These are phyloP conservation scores for Ctenodactylus gundi DNA, from an alignment of 2,113 vertebrate species.

Conservation along the genomic window DNA sequence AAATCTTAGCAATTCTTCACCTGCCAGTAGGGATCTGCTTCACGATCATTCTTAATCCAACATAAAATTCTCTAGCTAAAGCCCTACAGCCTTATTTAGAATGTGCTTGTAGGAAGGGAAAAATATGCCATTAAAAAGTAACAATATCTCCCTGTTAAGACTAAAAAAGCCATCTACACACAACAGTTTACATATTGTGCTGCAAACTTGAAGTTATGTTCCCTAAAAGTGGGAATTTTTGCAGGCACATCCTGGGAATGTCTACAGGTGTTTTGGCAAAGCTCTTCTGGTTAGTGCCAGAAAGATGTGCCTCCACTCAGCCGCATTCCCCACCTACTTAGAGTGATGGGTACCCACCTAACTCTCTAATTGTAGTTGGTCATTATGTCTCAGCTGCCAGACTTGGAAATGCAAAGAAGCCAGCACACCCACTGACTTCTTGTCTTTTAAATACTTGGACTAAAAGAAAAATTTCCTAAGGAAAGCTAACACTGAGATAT, in stretches of 20 bases:
- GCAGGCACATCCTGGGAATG: background rate
- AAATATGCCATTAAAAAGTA: constrained; percentile 16
- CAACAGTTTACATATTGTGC: background rate
- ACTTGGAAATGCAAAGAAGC: constrained; percentile 63
- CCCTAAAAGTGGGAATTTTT: background rate
- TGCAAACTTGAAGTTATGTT: background rate
- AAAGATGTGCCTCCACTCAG: constrained; percentile 54
- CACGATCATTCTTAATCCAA: background rate
- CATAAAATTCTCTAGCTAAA: background rate
- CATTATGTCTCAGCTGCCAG: constrained; percentile 69
- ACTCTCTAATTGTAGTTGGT: constrained; percentile 58
- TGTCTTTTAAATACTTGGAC: constrained; percentile 57
- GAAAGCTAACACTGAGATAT: constrained; percentile 27
- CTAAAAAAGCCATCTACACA: background rate
- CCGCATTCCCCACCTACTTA: constrained; percentile 40
- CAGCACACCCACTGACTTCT: constrained; percentile 45
- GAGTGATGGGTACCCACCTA: constrained; percentile 12
- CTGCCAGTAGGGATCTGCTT: background rate
- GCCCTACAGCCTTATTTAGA: background rate
- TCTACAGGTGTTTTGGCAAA: constrained; percentile 62
- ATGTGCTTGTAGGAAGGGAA: background rate
- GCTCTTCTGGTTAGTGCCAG: background rate
- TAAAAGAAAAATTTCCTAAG: constrained; percentile 35
- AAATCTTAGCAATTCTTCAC: background rate
- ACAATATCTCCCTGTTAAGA: background rate